Conservation (phyloP, 2,797 vertebrate species). For the Pseudomugil tenellus region DNA sequence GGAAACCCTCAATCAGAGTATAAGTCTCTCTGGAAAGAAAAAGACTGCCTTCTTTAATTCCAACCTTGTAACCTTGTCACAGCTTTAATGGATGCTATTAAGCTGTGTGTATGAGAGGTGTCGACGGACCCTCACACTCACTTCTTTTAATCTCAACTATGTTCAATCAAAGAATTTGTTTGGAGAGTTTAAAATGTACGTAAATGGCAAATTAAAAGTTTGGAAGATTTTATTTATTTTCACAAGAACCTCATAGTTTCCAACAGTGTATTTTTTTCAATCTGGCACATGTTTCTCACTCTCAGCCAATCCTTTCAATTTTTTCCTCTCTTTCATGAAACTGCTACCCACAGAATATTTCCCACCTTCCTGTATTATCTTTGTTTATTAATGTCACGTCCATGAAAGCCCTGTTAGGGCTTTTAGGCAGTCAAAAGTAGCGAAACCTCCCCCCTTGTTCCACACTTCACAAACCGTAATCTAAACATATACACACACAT, state of each 20-base stretch:
- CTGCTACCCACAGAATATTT: constrained; percentile 41
- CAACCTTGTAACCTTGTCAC: background rate
- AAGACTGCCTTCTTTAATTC: background rate
- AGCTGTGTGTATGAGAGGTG: background rate
- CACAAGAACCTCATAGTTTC: constrained; percentile 52
- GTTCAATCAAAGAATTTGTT: constrained; percentile 30
- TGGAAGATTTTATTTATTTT: constrained; percentile 49
- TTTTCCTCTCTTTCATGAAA: constrained; percentile 18
- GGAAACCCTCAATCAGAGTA: constrained; percentile 7
- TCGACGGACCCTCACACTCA: background rate
- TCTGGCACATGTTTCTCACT: constrained; percentile 42
- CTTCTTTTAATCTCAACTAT: constrained; percentile 35
- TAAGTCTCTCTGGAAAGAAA: background rate
- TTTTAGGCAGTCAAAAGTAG: constrained; percentile 21
- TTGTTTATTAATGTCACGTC: constrained; percentile 52
- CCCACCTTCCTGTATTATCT: constrained; percentile 39
- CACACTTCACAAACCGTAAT: constrained; percentile 16
- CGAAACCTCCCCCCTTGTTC: constrained; percentile 15
- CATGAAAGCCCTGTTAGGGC: constrained; percentile 10
- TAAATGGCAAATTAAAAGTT: constrained; percentile 31
- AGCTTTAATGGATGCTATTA: background rate
- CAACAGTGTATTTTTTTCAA: constrained; percentile 61
- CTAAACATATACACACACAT: constrained; percentile 13
- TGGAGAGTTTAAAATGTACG: constrained; percentile 34
- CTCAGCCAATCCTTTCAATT: constrained; percentile 39